phyloP scores from a whole-genome alignment of 2,113 vertebrate genomes.

The Periophthalmus modestus region DNA sequence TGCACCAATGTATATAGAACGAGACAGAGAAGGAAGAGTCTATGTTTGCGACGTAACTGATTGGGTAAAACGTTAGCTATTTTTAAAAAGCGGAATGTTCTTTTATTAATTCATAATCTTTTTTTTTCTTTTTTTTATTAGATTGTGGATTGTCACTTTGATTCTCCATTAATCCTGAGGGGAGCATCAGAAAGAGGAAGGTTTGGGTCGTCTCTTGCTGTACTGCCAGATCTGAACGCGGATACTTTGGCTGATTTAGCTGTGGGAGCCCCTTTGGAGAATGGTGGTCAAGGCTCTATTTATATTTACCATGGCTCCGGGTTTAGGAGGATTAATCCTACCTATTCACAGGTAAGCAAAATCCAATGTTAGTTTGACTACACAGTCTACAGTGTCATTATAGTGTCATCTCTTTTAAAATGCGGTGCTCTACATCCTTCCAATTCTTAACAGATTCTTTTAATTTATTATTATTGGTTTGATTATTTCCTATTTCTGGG shows the following conservation, averaged over 20 bases:
- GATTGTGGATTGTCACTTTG: conserved; percentile 38
- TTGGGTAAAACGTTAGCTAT: conserved; percentile 41
- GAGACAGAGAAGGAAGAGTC: conserved; percentile 78
- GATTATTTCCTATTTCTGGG: too few species aligned
- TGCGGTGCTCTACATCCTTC: too few species aligned
- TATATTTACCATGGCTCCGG: conserved; percentile 72
- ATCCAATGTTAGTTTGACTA: not conserved
- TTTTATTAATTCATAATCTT: conserved; percentile 21
- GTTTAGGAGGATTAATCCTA: conserved; percentile 28
- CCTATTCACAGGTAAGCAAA: conserved; percentile 69
- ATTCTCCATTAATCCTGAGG: conserved; percentile 37
- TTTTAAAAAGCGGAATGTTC: not conserved
- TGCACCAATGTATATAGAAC: conserved; percentile 73
- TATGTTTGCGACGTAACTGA: conserved; percentile 66
- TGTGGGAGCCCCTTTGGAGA: conserved; percentile 77
- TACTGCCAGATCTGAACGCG: conserved; percentile 67
- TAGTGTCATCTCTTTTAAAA: too few species aligned
- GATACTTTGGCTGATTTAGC: conserved; percentile 70
- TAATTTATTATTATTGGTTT: too few species aligned
- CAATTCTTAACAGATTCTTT: too few species aligned
- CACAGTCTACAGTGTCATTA: not conserved
- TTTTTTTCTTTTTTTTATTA: conserved; percentile 21
- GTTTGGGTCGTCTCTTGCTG: conserved; percentile 76
- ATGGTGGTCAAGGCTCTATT: conserved; percentile 70
- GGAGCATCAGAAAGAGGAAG: conserved; percentile 59